Base-by-base conservation (phyloP, 2,797 vertebrate genomes). In the Hypotaenidia philippensis region DNA sequence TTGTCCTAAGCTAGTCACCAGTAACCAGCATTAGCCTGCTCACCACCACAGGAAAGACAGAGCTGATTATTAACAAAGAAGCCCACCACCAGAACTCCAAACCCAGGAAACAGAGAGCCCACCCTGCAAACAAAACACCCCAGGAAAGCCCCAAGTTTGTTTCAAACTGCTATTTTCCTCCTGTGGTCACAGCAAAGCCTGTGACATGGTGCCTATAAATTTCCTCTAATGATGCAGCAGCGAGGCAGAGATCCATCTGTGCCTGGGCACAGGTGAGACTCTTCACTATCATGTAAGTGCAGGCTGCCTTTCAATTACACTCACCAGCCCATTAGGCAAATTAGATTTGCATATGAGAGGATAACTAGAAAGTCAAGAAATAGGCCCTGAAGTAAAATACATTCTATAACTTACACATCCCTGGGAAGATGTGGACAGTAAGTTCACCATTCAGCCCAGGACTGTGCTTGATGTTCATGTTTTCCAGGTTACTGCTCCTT, bases 301-400 rank as follows among this genome's bases (percentile, higher is more conserved):
- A 91, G 72, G 56, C 87, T 95, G 96, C 87, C 95, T 96, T 94
- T 90, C 96, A 95, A 95, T 95, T 95, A 96, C 93, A 91, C 83
- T 94, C 95, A 94, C 68, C 92, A 96, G 87, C 41, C 91, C 93
- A 96, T 97, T 95, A 96, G 90, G 92, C 89, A 95, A 95, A 97
- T 95, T 78, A 86, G 61, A 84, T 96, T 89, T 96, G 65, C 93
- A 89, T 85, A 93, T 2, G 63, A 92, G 83, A 95, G 55, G 89
- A 81, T 87, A 93, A 92, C 89, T 81, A 64, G 87, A 71, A 95
- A 85, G 80, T 93, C 87, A 95, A 96, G 60, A 93, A 95, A 87
- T 11, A 71, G 70, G 56, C 82, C 79, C 90, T 82, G 60, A 93
- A 96, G 94, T 61, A 77, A 85, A 83, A 86, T 25, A 65, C 3